These are phyloP conservation scores for Formicarius rufipectus DNA, from an alignment of 2,113 vertebrate species.

Conservation along the genomic window DNA sequence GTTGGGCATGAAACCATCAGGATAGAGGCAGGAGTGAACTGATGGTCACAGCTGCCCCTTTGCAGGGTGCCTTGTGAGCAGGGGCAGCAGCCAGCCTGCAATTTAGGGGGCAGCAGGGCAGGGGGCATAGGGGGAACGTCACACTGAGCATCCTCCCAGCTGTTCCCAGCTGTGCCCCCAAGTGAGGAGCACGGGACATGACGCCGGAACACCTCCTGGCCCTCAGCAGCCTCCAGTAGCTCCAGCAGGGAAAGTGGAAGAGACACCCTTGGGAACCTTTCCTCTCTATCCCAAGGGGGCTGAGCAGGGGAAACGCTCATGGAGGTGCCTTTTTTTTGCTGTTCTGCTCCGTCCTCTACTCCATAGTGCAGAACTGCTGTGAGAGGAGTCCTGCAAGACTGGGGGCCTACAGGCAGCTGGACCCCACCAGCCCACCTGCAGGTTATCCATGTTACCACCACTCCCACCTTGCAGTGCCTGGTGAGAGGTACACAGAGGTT, in stretches of 20 bases:
- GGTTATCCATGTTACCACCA: no score
- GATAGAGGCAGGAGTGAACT: background rate
- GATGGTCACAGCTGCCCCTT: background rate
- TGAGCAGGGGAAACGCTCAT: accelerated
- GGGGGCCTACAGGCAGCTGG: no score
- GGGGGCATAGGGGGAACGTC: background rate
- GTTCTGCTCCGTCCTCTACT: background rate
- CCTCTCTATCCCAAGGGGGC: accelerated
- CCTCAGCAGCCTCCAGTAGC: background rate
- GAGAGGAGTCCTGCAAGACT: no score
- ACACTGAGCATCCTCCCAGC: accelerated
- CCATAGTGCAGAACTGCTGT: no score
- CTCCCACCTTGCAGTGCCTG: no score
- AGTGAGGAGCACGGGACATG: background rate
- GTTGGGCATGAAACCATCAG: background rate
- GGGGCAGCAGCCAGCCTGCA: background rate
- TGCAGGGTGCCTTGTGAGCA: no score
- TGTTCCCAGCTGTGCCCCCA: accelerated
- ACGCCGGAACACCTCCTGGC: accelerated
- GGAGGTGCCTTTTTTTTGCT: background rate
- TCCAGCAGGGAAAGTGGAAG: no score
- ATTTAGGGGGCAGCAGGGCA: accelerated
- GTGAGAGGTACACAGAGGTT: no score
- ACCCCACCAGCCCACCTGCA: no score
- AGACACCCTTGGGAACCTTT: background rate